phyloP scores from a whole-genome alignment of 2,113 vertebrate genomes.

The Smithornis capensis region DNA sequence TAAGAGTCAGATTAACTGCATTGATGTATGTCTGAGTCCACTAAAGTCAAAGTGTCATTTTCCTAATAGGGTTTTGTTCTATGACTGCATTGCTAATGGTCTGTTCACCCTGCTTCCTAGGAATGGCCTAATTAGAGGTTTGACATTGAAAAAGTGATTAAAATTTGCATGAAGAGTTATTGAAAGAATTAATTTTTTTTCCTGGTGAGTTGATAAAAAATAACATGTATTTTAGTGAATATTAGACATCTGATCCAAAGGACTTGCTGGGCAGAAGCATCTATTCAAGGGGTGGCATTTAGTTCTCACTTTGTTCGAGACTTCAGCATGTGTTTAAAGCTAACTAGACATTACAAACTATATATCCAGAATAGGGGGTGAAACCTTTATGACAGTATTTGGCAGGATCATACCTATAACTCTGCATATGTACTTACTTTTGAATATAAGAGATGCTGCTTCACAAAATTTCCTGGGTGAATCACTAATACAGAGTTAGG shows the following conservation, averaged over 20 bases:
- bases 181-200: not conserved
- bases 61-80: slow-evolving; percentile 30
- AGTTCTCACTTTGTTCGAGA: not conserved
- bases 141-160: slow-evolving; percentile 34
- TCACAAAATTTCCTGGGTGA: not conserved
- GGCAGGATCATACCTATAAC: not conserved
- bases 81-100: slow-evolving; percentile 17
- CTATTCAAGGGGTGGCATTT: not conserved
- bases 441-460: not conserved
- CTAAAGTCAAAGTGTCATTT: slow-evolving; percentile 12
- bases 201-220: not conserved
- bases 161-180: not conserved
- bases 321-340: not conserved
- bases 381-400: not conserved
- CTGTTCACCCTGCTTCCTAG: slow-evolving; percentile 1
- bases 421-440: not conserved
- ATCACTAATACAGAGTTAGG: not conserved
- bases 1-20: not conserved
- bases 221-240: not conserved
- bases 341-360: not conserved
- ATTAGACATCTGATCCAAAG: not conserved
- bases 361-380: not conserved
- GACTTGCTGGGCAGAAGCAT: not conserved
- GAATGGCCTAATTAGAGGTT: not conserved
- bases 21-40: not conserved